Percentiles rank a stretch among this genome's conserved stretches.
These are phyloP conservation scores for Tiaroga cobitis DNA, from an alignment of 2,797 vertebrate species.

Conservation along the genomic window DNA sequence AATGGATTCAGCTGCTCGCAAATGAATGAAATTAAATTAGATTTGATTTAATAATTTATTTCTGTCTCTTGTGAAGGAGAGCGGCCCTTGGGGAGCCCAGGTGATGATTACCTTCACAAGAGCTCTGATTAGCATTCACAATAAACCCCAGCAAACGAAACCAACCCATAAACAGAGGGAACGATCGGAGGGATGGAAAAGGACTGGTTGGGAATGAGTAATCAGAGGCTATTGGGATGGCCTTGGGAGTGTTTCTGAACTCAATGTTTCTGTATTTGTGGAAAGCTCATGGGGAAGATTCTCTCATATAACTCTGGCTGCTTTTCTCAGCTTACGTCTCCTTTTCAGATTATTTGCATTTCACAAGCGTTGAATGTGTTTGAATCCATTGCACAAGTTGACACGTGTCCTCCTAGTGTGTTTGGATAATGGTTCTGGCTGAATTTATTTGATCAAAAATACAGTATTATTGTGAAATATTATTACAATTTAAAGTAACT, in stretches of 20 bases:
- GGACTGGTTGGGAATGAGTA: conserved; percentile 42
- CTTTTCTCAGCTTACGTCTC: neutral
- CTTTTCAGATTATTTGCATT: conserved; percentile 25
- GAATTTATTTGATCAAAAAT: neutral
- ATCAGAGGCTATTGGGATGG: conserved; percentile 44
- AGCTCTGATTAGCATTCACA: conserved; percentile 71
- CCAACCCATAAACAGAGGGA: conserved; percentile 65
- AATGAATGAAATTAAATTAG: conserved; percentile 75
- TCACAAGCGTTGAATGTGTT: neutral
- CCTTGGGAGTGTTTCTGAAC: conserved; percentile 43
- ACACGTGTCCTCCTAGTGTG: neutral
- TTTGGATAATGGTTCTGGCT: neutral
- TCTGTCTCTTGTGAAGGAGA: conserved; percentile 70
- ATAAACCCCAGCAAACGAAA: conserved; percentile 73
- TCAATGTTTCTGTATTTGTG: conserved; percentile 25
- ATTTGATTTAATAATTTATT: conserved; percentile 81
- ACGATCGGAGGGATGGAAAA: conserved; percentile 25
- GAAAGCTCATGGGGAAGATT: conserved; percentile 21
- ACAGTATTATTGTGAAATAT: neutral
- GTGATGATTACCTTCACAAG: conserved; percentile 77
- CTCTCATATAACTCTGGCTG: conserved; percentile 43
- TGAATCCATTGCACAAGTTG: neutral
- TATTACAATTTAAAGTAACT: neutral
- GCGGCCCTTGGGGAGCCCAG: conserved; percentile 72
- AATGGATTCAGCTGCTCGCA: conserved; percentile 75